Evolutionary conservation across 2,888 invertebrate species (phyloP).

Genomic region (Pimpla rufipes): DNA sequence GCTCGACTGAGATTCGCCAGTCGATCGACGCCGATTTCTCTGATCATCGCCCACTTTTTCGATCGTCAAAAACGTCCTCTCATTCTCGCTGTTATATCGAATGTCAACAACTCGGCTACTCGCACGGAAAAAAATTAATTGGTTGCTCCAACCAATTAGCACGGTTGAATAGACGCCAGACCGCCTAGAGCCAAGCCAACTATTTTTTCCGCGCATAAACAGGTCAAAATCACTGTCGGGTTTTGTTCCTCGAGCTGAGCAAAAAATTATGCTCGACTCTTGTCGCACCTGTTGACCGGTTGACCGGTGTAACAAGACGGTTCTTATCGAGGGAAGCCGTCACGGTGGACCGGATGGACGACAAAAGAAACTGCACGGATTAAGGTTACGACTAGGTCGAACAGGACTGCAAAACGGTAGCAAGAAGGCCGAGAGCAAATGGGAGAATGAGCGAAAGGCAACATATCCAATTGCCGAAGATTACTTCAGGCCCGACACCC

Average conservation of each 20-base stretch:
- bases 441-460: background rate
- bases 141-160: too few relatives aligned
- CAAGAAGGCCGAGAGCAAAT: background rate
- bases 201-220: too few relatives aligned
- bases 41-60: too few relatives aligned
- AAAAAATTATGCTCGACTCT: background rate
- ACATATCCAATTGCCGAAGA: constrained; percentile 8
- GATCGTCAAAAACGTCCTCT: too few relatives aligned
- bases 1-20: too few relatives aligned
- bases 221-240: background rate
- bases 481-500: constrained; percentile 13
- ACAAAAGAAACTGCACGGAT: constrained; percentile 2
- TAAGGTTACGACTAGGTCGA: background rate
- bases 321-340: background rate
- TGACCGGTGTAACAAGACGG: background rate
- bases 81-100: too few relatives aligned
- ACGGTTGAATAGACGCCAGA: too few relatives aligned
- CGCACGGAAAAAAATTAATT: too few relatives aligned
- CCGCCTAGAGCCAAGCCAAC: too few relatives aligned
- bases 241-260: background rate
- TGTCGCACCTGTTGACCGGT: constrained; percentile 1
- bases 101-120: too few relatives aligned
- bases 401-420: background rate
- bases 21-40: too few relatives aligned
- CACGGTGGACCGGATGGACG: background rate